phyloP scores from a whole-genome alignment of 2,797 vertebrate species.

The Moxostoma hubbsi region DNA sequence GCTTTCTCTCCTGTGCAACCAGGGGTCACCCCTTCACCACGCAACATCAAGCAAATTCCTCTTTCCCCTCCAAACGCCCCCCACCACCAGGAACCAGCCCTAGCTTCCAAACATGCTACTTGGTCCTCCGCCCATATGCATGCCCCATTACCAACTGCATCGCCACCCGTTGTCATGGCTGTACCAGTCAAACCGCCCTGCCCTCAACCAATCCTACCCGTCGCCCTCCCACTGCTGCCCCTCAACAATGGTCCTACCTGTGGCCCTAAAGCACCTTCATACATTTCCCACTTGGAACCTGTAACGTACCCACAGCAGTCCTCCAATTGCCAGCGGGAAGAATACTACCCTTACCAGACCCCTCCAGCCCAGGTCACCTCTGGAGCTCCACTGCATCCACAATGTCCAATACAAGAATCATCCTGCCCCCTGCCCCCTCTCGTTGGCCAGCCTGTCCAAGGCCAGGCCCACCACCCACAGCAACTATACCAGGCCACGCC shows the following conservation, averaged over 20 bases:
- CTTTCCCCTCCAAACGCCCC: conserved; percentile 80
- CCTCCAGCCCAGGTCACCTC: conserved; percentile 15
- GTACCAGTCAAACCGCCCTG: conserved; percentile 74
- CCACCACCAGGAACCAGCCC: conserved; percentile 65
- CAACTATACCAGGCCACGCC: conserved; percentile 82
- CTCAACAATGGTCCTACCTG: conserved; percentile 58
- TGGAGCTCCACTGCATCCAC: conserved; percentile 48
- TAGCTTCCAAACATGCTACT: conserved; percentile 77
- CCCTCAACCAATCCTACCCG: conserved; percentile 74
- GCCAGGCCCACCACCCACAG: conserved; percentile 71
- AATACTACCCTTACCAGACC: conserved; percentile 71
- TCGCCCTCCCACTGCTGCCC: conserved; percentile 79
- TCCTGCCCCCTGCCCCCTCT: conserved; percentile 73
- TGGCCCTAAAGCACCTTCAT: conserved; percentile 70
- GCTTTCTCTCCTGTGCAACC: conserved; percentile 83
- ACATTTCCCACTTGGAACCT: conserved; percentile 63
- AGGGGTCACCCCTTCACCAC: conserved; percentile 69
- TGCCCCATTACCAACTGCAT: conserved; percentile 74
- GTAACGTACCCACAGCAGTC: conserved; percentile 62
- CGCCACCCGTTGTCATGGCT: conserved; percentile 75
- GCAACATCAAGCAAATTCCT: conserved; percentile 82
- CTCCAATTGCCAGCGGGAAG: conserved; percentile 74
- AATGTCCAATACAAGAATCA: conserved; percentile 58
- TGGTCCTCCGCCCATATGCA: conserved; percentile 81
- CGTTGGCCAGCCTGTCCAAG: conserved; percentile 69